Conservation (phyloP, 1,140 invertebrate genomes). For the Aethina tumida region DNA sequence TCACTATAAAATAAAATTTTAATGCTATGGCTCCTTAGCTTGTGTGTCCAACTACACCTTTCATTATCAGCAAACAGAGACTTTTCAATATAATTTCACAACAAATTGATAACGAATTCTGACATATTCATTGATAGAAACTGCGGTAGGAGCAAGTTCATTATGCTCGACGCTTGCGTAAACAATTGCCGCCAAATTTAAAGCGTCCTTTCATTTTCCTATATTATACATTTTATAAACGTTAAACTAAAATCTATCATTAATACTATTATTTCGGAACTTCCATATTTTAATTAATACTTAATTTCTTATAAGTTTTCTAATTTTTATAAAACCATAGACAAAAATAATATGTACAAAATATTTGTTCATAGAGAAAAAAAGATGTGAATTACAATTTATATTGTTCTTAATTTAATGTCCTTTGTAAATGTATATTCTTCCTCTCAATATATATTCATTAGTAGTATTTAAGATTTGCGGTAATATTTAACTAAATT, state of each 20-base stretch:
- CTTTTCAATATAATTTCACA: constrained; percentile 5
- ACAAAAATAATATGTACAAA: too few relatives aligned
- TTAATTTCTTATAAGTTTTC: neutral
- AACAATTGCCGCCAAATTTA: constrained; percentile 1
- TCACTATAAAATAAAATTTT: constrained; percentile 13
- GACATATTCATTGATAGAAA: constrained; percentile 13
- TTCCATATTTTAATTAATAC: neutral
- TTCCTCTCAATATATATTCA: neutral
- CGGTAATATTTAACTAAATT: neutral
- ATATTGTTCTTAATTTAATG: constrained; percentile 5
- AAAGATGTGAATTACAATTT: too few relatives aligned
- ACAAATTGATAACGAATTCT: constrained; percentile 11
- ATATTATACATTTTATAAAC: neutral
- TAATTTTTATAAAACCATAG: too few relatives aligned
- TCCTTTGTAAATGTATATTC: constrained; percentile 1
- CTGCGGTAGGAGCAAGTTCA: too few relatives aligned
- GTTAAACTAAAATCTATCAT: constrained; percentile 5
- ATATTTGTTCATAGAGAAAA: too few relatives aligned
- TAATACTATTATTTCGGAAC: constrained; percentile 2
- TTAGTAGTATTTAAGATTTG: too few relatives aligned
- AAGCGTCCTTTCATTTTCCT: constrained; percentile 1
- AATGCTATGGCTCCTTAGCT: constrained; percentile 5
- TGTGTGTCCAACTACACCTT: constrained; percentile 7
- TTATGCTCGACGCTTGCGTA: constrained; percentile 13
- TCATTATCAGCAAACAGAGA: constrained; percentile 12